A percentile compares a stretch with the other conserved stretches of the same genome.
Conservation (phyloP, 2,797 vertebrate genomes). For the Sparidentex hasta region DNA sequence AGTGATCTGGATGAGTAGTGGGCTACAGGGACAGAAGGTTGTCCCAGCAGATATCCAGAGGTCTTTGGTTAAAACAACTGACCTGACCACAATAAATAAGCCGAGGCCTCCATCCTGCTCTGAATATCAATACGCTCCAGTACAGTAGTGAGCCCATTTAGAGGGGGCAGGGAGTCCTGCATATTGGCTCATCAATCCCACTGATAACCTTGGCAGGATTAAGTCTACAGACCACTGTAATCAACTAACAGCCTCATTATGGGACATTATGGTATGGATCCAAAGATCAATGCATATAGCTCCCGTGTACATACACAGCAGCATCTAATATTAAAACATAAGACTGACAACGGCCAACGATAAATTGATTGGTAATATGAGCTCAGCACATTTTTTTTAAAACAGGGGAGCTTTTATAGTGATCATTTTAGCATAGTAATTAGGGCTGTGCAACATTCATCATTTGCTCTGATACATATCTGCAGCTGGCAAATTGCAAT, state of each 20-base stretch:
- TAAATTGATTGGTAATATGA: conserved; percentile 67
- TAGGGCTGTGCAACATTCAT: conserved; percentile 77
- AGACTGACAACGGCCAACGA: conserved; percentile 53
- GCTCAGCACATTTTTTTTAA: conserved; percentile 50
- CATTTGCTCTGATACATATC: conserved; percentile 81
- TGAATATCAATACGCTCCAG: conserved; percentile 68
- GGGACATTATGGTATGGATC: conserved; percentile 84
- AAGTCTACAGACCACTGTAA: conserved; percentile 79
- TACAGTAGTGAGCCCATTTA: conserved; percentile 60
- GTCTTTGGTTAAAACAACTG: conserved; percentile 52
- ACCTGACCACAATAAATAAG: conserved; percentile 48
- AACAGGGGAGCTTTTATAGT: conserved; percentile 63
- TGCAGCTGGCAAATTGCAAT: conserved; percentile 85
- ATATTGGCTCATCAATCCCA: conserved; percentile 78
- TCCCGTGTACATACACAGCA: conserved; percentile 72
- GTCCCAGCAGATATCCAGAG: conserved; percentile 17
- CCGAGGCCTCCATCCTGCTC: conserved; percentile 70
- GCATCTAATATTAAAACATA: conserved; percentile 71
- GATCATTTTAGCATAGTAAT: conserved; percentile 76
- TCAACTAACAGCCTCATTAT: conserved; percentile 85
- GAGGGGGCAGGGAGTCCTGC: conserved; percentile 44
- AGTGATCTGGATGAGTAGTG: conserved; percentile 15
- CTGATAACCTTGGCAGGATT: conserved; percentile 79
- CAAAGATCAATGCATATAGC: conserved; percentile 80
- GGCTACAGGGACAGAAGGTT: conserved; percentile 14